A percentile compares a stretch with the other conserved stretches of the same genome.
phyloP scores from a whole-genome alignment of 2,797 vertebrate species.

The Hyperoplus lanceolatus region DNA sequence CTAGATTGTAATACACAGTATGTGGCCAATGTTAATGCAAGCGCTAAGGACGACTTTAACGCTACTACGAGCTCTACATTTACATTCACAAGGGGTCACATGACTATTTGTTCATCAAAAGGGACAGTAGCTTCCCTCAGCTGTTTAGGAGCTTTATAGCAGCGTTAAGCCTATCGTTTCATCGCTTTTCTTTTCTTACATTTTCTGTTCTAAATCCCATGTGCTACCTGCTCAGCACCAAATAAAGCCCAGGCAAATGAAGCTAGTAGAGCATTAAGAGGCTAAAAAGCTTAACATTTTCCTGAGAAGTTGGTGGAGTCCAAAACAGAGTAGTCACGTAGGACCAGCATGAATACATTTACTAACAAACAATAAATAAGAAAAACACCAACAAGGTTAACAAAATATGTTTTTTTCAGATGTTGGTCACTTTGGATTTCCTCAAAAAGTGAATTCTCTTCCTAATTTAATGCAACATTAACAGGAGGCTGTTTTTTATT shows the following conservation, averaged over 20 bases:
- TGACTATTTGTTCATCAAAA: not conserved
- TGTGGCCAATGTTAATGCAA: not conserved
- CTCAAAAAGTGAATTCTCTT: not conserved
- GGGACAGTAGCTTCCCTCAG: not conserved
- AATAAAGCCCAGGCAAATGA: not conserved
- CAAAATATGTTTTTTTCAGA: not conserved
- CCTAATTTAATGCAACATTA: not conserved
- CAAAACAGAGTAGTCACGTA: not conserved
- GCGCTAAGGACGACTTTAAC: not conserved
- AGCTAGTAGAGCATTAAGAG: not conserved
- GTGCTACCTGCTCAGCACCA: not conserved
- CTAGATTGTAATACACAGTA: too few relatives aligned
- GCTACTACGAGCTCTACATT: not conserved
- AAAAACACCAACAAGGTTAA: not conserved
- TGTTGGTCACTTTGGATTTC: not conserved
- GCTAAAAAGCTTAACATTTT: not conserved
- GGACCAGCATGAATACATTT: not conserved
- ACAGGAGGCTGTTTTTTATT: not conserved
- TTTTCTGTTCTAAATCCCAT: too few relatives aligned
- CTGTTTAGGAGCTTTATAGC: not conserved
- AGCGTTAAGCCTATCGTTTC: too few relatives aligned
- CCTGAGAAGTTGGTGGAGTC: not conserved
- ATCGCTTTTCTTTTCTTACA: too few relatives aligned
- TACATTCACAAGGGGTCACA: not conserved
- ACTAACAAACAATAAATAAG: not conserved